Evolutionary conservation across 2,888 invertebrate species (phyloP).

Genomic region (Chironomus tentans): DNA sequence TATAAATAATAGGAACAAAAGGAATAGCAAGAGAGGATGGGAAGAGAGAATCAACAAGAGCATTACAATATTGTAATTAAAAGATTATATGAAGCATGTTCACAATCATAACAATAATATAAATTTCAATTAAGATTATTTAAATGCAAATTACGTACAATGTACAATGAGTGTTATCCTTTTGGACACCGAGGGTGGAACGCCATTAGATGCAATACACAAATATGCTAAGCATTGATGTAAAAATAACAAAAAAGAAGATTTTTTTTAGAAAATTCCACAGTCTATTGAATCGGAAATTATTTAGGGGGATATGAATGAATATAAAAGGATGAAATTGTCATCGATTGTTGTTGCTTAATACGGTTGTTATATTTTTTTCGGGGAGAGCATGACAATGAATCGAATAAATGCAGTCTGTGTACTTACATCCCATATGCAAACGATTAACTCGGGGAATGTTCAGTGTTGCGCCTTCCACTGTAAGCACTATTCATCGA

Average conservation of each 20-base stretch:
- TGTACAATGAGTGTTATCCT: slow-evolving; percentile 76
- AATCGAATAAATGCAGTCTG: too few species aligned
- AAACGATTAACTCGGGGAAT: slow-evolving; percentile 20
- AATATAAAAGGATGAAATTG: too few species aligned
- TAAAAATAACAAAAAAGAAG: background rate
- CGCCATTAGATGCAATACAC: slow-evolving; percentile 71
- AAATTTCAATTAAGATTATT: slow-evolving; percentile 20
- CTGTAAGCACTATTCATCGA: slow-evolving; percentile 33
- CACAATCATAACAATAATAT: background rate
- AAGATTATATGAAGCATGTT: slow-evolving; percentile 3
- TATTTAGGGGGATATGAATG: background rate
- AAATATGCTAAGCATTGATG: slow-evolving; percentile 37
- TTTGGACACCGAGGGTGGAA: slow-evolving; percentile 41
- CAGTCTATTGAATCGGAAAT: background rate
- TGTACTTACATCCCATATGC: slow-evolving; percentile 20
- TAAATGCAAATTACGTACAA: slow-evolving; percentile 40
- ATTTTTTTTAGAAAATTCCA: background rate
- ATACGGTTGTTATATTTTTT: background rate
- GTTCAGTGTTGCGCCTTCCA: slow-evolving; percentile 33
- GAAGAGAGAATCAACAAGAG: background rate
- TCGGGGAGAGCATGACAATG: background rate
- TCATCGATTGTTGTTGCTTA: too few species aligned
- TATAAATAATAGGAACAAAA: slow-evolving; percentile 38
- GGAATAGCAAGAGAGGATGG: background rate
- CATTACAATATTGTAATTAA: slow-evolving; percentile 22